Conservation (phyloP, 1,140 invertebrate species). For the Patella vulgata region DNA sequence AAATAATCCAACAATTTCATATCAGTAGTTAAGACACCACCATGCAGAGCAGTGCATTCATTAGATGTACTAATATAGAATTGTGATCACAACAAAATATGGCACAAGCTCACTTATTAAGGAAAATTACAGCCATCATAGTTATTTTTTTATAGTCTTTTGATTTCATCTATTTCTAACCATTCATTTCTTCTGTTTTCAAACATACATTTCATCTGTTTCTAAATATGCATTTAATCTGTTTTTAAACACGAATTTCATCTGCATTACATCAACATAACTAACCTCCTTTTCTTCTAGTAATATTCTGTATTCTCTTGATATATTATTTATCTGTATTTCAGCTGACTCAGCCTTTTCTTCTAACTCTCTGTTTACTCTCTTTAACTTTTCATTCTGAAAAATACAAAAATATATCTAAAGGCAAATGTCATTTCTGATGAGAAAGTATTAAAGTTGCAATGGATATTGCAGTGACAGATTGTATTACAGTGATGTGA, state of each 20-base stretch:
- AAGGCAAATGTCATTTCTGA: too few species aligned
- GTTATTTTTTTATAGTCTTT: neutral
- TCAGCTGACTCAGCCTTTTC: constrained; percentile 61
- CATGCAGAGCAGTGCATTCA: neutral
- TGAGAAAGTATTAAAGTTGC: too few species aligned
- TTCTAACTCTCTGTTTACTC: constrained; percentile 50
- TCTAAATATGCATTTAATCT: constrained; percentile 8
- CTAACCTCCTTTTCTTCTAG: constrained; percentile 59
- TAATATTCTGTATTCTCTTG: constrained; percentile 51
- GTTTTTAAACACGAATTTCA: constrained; percentile 14
- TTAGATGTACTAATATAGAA: neutral
- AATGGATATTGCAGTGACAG: neutral
- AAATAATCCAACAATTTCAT: constrained; percentile 2
- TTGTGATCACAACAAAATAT: neutral
- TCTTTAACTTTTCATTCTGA: constrained; percentile 56
- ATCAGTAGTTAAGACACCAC: neutral
- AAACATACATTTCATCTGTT: too few species aligned
- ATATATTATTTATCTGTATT: constrained; percentile 61
- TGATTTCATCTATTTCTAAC: neutral
- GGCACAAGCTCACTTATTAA: too few species aligned
- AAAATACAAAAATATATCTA: constrained; percentile 20
- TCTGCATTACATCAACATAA: constrained; percentile 4
- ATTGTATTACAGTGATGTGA: neutral
- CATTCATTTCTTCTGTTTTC: too few species aligned
- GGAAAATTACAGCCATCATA: too few species aligned